Conservation (phyloP, 2,888 invertebrate genomes). For the Epistrophella euchroma region DNA sequence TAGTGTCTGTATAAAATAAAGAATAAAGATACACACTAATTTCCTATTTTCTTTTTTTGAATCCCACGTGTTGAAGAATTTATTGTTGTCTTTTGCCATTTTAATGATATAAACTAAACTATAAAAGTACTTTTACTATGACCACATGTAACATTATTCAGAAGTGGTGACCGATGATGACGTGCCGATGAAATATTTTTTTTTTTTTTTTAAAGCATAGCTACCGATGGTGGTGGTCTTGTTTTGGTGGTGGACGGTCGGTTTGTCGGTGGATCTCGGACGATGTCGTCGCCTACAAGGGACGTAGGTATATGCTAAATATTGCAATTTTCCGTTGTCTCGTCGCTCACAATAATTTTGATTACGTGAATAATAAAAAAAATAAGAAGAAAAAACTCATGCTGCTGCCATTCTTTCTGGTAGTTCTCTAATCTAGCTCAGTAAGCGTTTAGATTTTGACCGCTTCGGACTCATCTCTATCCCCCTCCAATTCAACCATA, state of each 20-base stretch:
- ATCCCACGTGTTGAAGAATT: slow-evolving; percentile 20
- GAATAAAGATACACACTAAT: slow-evolving; percentile 2
- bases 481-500: slow-evolving; percentile 25
- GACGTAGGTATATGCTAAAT: slow-evolving; percentile 39
- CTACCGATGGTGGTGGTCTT: slow-evolving; percentile 43
- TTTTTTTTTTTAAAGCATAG: slow-evolving; percentile 47
- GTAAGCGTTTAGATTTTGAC: slow-evolving; percentile 82
- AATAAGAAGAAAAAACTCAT: slow-evolving; percentile 37
- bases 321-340: slow-evolving; percentile 58
- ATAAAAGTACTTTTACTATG: slow-evolving; percentile 7
- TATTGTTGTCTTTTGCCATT: slow-evolving; percentile 10
- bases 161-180: slow-evolving; percentile 45
- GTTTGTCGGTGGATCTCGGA: slow-evolving; percentile 15
- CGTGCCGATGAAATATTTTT: slow-evolving; percentile 45
- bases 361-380: slow-evolving; percentile 46
- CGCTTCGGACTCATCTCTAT: slow-evolving; percentile 77
- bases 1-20: slow-evolving; percentile 24
- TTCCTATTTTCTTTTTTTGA: not conserved
- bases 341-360: slow-evolving; percentile 52
- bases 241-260: slow-evolving; percentile 4
- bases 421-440: slow-evolving; percentile 77
- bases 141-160: slow-evolving; percentile 30
- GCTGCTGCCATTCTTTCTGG: slow-evolving; percentile 51
- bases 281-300: slow-evolving; percentile 30
- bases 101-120: not conserved